These are phyloP conservation scores for Tyrannus savana DNA, from an alignment of 2,113 vertebrate species.

Conservation along the genomic window DNA sequence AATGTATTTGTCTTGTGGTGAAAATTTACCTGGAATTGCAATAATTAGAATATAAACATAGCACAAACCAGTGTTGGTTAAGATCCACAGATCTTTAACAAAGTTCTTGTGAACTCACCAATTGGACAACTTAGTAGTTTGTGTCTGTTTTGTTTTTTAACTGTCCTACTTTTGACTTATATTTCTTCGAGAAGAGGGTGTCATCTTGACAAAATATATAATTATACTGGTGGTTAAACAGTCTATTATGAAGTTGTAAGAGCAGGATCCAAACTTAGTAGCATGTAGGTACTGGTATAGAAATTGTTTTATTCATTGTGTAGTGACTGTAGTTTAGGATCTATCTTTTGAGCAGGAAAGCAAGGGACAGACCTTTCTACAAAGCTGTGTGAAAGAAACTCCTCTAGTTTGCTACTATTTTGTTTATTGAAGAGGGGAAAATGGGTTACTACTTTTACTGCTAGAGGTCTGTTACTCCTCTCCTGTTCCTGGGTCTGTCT, in stretches of 20 bases:
- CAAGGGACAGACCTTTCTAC: neutral
- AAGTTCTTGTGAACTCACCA: neutral
- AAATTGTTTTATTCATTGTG: neutral
- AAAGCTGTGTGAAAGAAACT: neutral
- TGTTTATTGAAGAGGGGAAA: neutral
- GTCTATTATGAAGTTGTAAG: neutral
- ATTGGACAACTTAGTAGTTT: neutral
- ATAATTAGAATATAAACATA: neutral
- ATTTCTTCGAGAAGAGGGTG: neutral
- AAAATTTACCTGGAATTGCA: neutral
- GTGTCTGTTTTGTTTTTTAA: neutral
- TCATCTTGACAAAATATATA: neutral
- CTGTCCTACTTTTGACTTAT: neutral
- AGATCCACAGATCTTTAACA: neutral
- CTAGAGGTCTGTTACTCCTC: neutral
- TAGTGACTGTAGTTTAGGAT: neutral
- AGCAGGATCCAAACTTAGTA: neutral
- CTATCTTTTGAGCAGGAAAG: neutral
- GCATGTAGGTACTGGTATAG: neutral
- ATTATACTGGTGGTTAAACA: neutral
- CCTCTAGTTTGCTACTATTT: neutral
- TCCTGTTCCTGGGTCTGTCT: accelerated
- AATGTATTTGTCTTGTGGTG: neutral
- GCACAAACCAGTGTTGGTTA: neutral
- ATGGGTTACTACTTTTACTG: neutral